Base-by-base conservation (phyloP, 92 coral and sea anemone genomes). In the Virgularia gustaviana region DNA sequence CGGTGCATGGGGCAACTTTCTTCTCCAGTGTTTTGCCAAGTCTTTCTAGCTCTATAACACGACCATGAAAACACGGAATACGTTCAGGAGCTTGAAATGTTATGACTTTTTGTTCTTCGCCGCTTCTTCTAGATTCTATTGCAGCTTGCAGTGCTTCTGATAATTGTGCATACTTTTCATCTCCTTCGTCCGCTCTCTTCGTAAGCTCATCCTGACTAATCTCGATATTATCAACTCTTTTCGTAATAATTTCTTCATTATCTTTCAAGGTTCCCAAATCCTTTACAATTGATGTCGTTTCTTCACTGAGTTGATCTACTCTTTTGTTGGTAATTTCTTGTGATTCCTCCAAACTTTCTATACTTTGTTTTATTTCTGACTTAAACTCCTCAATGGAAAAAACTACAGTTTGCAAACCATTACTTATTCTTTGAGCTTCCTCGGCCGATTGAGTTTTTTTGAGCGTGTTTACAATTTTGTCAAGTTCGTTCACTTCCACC, bases 171-270 rank as follows among this genome's bases (percentile, higher is more conserved):
- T 60, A 30, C 37, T 8, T 0, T 57, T 43, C 57, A 88, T 65
- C 70, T 88, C 90, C 35, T 52, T 62, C 16, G 11, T 58, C 35
- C 95, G 87, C 43, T 88, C 85, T 65, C 86, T 79, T 53, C 85
- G 85, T 55, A 70, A 77, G 13, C 36, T 77, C 62, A 72, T 82
- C 33, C 87, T 85, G 55, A 51, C 72, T 9, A 90, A 87, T 55
- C 81, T 79, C 37, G 85, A 83, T 36, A 86, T 82, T 57, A 53
- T 67, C 22, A 35, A 49, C 3, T 13, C 19, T 31, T 43, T 35
- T 25, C 45, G 45, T 9, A 57, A 6, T 2, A 37, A 53, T 1
- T 70, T 57, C 5, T 31, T 39, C 55, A 32, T 62, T 47, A 4
- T 18, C 24, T 56, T 81, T 81, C 31, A 85, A 65, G 9, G 39